Evolutionary conservation across 1,140 invertebrate species (phyloP), one percentile per base, ranked within the genome.

Genomic region (Heliconius nattereri): DNA sequence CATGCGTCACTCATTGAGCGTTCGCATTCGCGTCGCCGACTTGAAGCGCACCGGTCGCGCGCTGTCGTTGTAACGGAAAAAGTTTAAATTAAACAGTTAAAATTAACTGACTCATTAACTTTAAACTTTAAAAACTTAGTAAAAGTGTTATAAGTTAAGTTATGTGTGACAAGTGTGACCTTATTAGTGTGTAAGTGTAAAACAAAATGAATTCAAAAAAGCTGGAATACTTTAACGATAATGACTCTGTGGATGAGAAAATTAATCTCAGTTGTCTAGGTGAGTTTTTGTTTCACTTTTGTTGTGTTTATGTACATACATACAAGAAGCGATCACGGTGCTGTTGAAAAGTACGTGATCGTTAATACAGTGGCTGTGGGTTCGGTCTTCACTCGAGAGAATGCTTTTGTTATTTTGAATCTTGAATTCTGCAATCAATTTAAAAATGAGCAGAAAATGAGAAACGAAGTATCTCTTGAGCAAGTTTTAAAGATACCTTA

Each of bases 221-320:
- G 86, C 83, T 94, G 88, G 93, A 94, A 86, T 93, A 91, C 84
- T 91, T 91, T 71, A 89, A 90, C 70, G 88, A 93, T 81, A 89
- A 93, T 79, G 92, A 93, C 79, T 94, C 92, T 37, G 89, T 91
- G 79, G 91, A 93, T 80, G 93, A 90, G 81, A 94, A 93, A 85
- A 90, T 91, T 71, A 94, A 92, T 85, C 90, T 94, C 87, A 94
- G 93, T 85, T 94, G 93, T 89, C 88, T 93, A 94, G 92, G 93
- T 94, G 85, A 91, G 88, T 86, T 87, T 84, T 81, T 83, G 80
- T 52, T 78, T 83, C 70, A 82, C 80, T 71, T 76, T 77, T 75
- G 66, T 75, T 78, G 37, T 72, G 71, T 72, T 35, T 72, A 40
- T 66, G 23, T 66, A 66, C 26, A 29, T 66, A 66, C 29, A 23